Percentiles rank a stretch among this genome's conserved stretches.
phyloP scores from a whole-genome alignment of 2,113 vertebrate species.

The Nothobranchius furzeri region DNA sequence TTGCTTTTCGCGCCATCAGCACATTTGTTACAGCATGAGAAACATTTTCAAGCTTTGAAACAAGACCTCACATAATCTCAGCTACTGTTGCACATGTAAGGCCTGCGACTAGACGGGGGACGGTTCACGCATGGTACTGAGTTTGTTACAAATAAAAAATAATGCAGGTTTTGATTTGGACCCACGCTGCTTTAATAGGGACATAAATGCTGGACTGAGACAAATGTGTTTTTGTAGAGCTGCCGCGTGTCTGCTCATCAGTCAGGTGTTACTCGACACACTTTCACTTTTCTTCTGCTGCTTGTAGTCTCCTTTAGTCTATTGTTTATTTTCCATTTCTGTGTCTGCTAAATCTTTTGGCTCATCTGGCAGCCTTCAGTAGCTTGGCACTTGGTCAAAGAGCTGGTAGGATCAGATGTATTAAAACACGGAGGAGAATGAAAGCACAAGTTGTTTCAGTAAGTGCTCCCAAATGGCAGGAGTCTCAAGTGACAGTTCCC shows the following conservation, averaged over 20 bases:
- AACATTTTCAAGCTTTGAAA: constrained; percentile 6
- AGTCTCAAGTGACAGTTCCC: not conserved
- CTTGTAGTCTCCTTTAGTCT: too few species aligned
- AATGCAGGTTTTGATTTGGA: too few species aligned
- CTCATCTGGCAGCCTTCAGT: not conserved
- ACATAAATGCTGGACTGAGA: too few species aligned
- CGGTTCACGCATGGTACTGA: not conserved
- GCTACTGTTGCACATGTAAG: not conserved
- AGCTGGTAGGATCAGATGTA: not conserved
- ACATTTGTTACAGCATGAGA: constrained; percentile 13
- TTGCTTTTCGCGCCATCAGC: constrained; percentile 29
- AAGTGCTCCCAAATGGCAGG: constrained; percentile 1
- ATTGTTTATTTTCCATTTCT: not conserved
- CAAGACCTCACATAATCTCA: not conserved
- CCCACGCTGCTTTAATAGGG: too few species aligned
- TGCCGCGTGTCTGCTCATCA: too few species aligned
- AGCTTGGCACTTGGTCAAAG: not conserved
- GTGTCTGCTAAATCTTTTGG: not conserved
- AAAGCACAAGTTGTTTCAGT: not conserved
- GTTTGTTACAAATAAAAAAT: not conserved
- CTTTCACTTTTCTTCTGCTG: too few species aligned
- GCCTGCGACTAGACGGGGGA: not conserved
- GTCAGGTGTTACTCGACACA: too few species aligned
- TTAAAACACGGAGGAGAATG: not conserved
- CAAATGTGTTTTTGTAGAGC: too few species aligned